Percentiles rank a stretch among this genome's conserved stretches.
Conservation (phyloP, 2,113 vertebrate genomes). For the Forbesichthys agassizii region DNA sequence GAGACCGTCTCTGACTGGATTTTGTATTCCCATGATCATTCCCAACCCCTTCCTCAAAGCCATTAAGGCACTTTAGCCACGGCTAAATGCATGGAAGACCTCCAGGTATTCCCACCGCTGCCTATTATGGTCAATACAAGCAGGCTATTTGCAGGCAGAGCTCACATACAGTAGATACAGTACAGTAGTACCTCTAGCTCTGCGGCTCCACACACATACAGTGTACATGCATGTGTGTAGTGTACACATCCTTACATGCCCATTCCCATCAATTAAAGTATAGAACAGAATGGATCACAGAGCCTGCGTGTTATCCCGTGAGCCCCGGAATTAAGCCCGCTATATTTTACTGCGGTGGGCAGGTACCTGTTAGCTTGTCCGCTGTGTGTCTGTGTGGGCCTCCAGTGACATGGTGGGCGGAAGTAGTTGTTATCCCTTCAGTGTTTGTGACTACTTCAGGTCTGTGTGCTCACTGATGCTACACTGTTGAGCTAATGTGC, state of each 20-base stretch:
- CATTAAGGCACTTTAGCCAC: conserved; percentile 54
- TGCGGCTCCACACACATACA: neutral
- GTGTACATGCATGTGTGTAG: neutral
- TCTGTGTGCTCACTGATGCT: conserved; percentile 17
- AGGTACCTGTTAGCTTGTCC: conserved; percentile 29
- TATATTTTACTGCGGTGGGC: neutral
- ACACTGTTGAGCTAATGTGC: conserved; percentile 25
- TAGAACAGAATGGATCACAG: neutral
- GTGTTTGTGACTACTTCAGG: conserved; percentile 27
- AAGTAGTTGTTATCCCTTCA: conserved; percentile 25
- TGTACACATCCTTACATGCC: neutral
- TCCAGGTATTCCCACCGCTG: conserved; percentile 23
- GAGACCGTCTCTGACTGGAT: conserved; percentile 37
- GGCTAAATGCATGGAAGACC: conserved; percentile 54
- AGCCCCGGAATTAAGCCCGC: neutral
- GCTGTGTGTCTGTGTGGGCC: conserved; percentile 8
- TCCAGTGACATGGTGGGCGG: conserved; percentile 11
- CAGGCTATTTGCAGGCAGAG: conserved; percentile 9
- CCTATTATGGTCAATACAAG: conserved; percentile 41
- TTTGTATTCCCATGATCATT: conserved; percentile 44
- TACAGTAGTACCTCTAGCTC: neutral
- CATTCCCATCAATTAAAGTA: neutral
- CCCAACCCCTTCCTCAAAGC: conserved; percentile 36
- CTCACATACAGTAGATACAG: conserved; percentile 1
- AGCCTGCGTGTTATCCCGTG: neutral